A percentile compares a stretch with the other conserved stretches of the same genome.
Evolutionary conservation across 1,140 invertebrate species (phyloP).

Genomic region (Hypsibius dujardini): DNA sequence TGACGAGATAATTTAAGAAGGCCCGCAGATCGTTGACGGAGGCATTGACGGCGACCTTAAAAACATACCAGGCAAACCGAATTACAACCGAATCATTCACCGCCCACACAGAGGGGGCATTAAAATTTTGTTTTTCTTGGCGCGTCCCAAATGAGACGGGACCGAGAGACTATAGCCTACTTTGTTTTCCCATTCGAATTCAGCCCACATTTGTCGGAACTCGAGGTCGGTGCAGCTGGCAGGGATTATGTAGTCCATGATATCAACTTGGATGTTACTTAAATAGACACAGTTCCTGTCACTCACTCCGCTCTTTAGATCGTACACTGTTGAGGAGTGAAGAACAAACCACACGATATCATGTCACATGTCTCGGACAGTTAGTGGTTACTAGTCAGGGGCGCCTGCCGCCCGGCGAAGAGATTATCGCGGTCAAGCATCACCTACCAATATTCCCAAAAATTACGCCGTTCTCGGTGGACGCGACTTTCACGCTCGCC

Average conservation of each 20-base stretch:
- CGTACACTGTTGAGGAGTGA: conserved; percentile 51
- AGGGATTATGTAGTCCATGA: conserved; percentile 99
- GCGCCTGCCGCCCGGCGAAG: no score
- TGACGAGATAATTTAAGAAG: conserved; percentile 76
- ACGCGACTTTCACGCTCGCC: conserved; percentile 82
- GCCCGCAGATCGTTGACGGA: conserved; percentile 75
- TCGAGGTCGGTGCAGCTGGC: conserved; percentile 80
- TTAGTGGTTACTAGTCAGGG: no score
- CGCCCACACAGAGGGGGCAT: no score
- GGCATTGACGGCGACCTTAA: conserved; percentile 75
- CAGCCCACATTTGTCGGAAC: conserved; percentile 97
- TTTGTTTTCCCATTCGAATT: conserved; percentile 99
- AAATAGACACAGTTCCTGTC: conserved; percentile 92
- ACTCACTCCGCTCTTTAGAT: conserved; percentile 73
- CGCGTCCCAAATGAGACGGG: no score
- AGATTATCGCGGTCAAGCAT: no score
- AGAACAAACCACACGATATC: no score
- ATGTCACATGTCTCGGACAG: no score
- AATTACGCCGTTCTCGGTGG: conserved; percentile 96
- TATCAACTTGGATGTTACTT: conserved; percentile 98
- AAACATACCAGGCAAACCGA: conserved; percentile 20
- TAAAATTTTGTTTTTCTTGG: no score
- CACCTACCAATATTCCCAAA: conserved; percentile 86
- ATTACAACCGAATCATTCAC: no score
- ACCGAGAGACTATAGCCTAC: conserved; percentile 31